phyloP scores from a whole-genome alignment of 1,140 invertebrate species.

The Sitobion miscanthi region DNA sequence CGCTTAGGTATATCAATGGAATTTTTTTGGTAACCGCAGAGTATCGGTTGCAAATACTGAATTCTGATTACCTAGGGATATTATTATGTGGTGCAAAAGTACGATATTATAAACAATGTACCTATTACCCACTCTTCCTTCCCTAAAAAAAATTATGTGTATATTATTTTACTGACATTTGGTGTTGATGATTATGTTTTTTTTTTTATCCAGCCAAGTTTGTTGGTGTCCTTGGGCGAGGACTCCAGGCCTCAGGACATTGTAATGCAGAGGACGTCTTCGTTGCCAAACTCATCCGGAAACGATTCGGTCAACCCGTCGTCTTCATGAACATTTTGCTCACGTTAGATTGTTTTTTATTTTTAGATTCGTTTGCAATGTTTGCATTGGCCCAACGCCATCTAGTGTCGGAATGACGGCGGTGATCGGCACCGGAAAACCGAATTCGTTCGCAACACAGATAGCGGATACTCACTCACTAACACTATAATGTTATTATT shows the following conservation, averaged over 20 bases:
- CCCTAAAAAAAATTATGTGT: no score
- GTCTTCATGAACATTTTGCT: constrained; percentile 47
- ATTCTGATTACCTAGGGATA: not conserved
- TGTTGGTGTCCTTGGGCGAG: constrained; percentile 46
- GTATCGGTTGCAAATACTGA: not conserved
- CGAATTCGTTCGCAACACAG: not conserved
- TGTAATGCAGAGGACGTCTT: constrained; percentile 43
- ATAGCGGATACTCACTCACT: not conserved
- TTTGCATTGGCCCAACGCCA: constrained; percentile 6
- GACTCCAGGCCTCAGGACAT: constrained; percentile 33
- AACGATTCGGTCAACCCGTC: constrained; percentile 58
- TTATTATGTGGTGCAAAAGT: not conserved
- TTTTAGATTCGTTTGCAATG: not conserved
- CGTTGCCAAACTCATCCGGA: constrained; percentile 39
- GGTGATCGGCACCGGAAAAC: not conserved
- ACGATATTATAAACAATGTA: not conserved
- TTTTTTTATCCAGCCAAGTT: constrained; percentile 56
- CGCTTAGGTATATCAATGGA: no score
- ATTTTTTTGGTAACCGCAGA: not conserved
- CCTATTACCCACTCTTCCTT: not conserved
- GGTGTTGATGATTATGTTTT: not conserved
- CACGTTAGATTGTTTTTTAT: not conserved
- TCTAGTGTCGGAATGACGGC: not conserved
- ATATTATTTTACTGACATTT: not conserved
- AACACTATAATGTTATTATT: not conserved